These are phyloP conservation scores for Eupithecia abbreviata DNA, from an alignment of 2,888 invertebrate genomes.

Conservation along the genomic window DNA sequence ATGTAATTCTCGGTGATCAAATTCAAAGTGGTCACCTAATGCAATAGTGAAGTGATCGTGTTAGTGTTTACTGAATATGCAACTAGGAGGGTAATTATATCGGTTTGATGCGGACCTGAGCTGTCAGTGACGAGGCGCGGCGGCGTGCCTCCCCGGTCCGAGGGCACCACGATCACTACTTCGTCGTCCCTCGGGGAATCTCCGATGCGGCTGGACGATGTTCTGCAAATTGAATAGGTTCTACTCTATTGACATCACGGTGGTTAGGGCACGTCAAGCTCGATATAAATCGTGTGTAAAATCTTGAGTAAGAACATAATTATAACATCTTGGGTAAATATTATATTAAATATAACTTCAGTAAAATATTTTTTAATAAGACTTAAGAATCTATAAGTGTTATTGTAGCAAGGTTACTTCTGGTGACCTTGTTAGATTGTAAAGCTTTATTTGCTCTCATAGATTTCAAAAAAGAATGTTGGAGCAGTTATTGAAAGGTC, in stretches of 20 bases:
- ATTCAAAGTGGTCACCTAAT: constrained; percentile 25
- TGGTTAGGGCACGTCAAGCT: constrained; percentile 9
- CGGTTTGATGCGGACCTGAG: constrained; percentile 79
- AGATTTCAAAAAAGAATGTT: neutral
- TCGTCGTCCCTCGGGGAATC: constrained; percentile 77
- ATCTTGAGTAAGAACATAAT: too few relatives aligned
- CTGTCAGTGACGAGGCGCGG: constrained; percentile 85
- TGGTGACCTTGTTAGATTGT: neutral
- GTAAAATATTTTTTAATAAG: too few relatives aligned
- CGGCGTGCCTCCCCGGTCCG: constrained; percentile 79
- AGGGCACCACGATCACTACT: constrained; percentile 78
- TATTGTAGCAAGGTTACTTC: neutral
- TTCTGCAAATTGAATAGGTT: constrained; percentile 60
- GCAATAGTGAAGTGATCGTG: constrained; percentile 32
- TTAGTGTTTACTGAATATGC: constrained; percentile 26
- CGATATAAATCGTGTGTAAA: neutral
- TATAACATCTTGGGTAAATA: too few relatives aligned
- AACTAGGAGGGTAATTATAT: constrained; percentile 41
- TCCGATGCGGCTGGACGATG: constrained; percentile 72
- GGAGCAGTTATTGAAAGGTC: neutral
- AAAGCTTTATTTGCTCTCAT: neutral
- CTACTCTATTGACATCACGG: constrained; percentile 26
- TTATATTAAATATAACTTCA: too few relatives aligned
- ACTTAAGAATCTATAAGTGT: too few relatives aligned
- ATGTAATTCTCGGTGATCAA: neutral